These are phyloP conservation scores for Lutjanus campechanus DNA, from an alignment of 2,797 vertebrate species.

Conservation along the genomic window DNA sequence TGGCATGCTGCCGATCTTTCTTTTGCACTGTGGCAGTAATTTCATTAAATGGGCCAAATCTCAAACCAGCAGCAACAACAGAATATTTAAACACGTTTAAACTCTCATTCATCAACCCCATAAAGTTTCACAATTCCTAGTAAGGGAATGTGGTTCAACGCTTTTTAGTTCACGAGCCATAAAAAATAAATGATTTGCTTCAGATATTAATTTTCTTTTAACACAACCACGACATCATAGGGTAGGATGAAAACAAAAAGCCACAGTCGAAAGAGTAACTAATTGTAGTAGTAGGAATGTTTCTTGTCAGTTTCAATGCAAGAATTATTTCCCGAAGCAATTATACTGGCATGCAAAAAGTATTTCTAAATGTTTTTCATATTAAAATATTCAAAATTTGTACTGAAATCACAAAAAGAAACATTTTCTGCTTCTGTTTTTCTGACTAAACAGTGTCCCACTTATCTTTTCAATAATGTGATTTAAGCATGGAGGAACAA, in stretches of 20 bases:
- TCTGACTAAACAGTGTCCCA: neutral
- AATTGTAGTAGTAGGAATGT: neutral
- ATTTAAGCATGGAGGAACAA: conserved; percentile 37
- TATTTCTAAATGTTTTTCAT: neutral
- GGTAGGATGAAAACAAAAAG: neutral
- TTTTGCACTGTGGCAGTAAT: neutral
- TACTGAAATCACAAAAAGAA: neutral
- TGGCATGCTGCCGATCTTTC: neutral
- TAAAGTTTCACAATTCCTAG: neutral
- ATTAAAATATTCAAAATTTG: neutral
- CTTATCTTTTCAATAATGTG: conserved; percentile 15
- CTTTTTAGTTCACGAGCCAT: neutral
- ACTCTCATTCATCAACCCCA: neutral
- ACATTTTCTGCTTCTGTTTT: neutral
- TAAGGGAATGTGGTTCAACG: neutral
- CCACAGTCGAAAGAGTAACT: neutral
- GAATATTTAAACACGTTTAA: neutral
- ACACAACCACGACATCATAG: neutral
- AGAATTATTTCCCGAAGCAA: neutral
- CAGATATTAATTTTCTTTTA: neutral
- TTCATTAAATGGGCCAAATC: neutral
- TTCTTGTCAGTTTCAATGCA: neutral
- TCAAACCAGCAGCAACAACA: neutral
- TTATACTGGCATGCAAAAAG: neutral
- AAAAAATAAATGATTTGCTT: neutral